phyloP scores from a whole-genome alignment of 2,797 vertebrate species.

The Etheostoma perlongum region DNA sequence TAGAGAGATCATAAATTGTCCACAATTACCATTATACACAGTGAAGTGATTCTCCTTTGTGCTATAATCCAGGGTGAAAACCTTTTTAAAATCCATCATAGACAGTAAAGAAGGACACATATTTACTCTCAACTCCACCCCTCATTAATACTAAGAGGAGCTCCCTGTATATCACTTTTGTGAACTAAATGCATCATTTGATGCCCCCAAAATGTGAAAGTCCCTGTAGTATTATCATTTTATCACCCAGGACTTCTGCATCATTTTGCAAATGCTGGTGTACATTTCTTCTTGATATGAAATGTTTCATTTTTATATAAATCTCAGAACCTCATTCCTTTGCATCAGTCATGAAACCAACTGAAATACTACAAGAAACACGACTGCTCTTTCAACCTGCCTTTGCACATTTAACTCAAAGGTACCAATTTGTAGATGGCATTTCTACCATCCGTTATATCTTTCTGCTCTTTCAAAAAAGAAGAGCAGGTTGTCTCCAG shows the following conservation, averaged over 20 bases:
- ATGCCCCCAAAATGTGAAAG: conserved; percentile 23
- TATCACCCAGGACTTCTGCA: conserved; percentile 23
- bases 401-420: conserved; percentile 34
- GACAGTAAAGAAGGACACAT: conserved; percentile 45
- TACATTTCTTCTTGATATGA: conserved; percentile 18
- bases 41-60: conserved; percentile 71
- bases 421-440: conserved; percentile 34
- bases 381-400: conserved; percentile 26
- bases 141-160: conserved; percentile 37
- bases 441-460: conserved; percentile 27
- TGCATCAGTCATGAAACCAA: conserved; percentile 31
- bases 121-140: conserved; percentile 37
- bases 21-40: conserved; percentile 73
- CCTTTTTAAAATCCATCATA: conserved; percentile 65
- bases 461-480: conserved; percentile 24
- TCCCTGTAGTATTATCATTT: conserved; percentile 24
- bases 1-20: conserved; percentile 76
- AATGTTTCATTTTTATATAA: conserved; percentile 25
- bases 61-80: conserved; percentile 61
- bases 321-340: conserved; percentile 4
- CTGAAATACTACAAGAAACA: conserved; percentile 13
- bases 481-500: conserved; percentile 28
- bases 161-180: conserved; percentile 31
- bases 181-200: conserved; percentile 31
- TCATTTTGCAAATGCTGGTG: not conserved